Conservation (phyloP, 2,797 vertebrate species). For the Dallia pectoralis region DNA sequence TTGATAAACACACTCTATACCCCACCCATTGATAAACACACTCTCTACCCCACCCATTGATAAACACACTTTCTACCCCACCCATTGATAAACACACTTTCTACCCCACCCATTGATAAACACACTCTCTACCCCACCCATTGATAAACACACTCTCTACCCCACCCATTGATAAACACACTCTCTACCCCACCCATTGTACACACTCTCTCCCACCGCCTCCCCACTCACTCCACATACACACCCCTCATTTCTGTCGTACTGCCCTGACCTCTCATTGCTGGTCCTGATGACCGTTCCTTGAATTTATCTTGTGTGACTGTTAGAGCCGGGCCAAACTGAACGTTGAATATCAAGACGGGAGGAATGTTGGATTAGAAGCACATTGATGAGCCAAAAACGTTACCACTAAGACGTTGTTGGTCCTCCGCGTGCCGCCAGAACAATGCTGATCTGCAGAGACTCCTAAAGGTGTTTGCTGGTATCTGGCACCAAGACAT, state of each 20-base stretch:
- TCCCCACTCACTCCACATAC: slow-evolving; percentile 38
- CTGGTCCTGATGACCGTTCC: slow-evolving; percentile 27
- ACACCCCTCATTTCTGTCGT: neutral
- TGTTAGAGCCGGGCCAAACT: slow-evolving; percentile 3
- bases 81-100: no score
- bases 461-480: no score
- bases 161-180: slow-evolving; percentile 39
- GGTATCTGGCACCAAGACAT: no score
- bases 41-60: no score
- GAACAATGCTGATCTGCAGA: no score
- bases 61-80: no score
- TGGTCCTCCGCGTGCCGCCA: no score
- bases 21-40: no score
- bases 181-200: neutral
- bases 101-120: slow-evolving; percentile 44
- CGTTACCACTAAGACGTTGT: no score
- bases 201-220: slow-evolving; percentile 17
- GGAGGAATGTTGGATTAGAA: slow-evolving; percentile 13
- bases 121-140: neutral
- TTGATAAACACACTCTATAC: no score
- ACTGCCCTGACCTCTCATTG: slow-evolving; percentile 38
- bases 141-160: neutral
- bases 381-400: no score
- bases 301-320: neutral
- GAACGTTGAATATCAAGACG: slow-evolving; percentile 11